Evolutionary conservation across 2,888 invertebrate genomes (phyloP), one percentile per base, ranked within the genome.

Genomic region (Creontiades dilutus): DNA sequence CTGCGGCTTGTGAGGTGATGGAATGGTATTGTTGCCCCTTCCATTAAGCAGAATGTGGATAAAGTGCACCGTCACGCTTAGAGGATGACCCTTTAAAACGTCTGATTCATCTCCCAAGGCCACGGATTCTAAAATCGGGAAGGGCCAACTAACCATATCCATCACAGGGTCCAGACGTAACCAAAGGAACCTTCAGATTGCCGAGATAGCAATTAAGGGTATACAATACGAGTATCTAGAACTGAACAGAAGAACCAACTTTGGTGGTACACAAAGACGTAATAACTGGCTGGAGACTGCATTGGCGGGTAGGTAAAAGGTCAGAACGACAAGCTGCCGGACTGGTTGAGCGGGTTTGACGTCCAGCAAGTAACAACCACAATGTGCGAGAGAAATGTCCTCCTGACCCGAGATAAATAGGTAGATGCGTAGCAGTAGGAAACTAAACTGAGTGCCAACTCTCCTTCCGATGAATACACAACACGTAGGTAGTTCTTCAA

Each of bases 291-390:
- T 7, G 11, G 16, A 52, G 52, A 16, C 52, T 27, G 68, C 23
- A 68, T 68, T 68, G 0, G 68, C 27, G 27, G 23, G 68, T 23
- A 12, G 23, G 23, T 19, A 27, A 52, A 68, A 68, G 68, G 68
- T 23, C 68, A 68, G 23, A 68, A 23, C 23, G 23, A 68, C 23
- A 16, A 61, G 11, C 23, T 7, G 23, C 27, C 13, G 68, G 23
- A 27, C 68, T 68, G 68, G 68, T 68, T 68, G 57, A 57, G 57
- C 57, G 57, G n/a, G 57, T 57, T 57, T 13, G 68, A 68, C 19
- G 61, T 61, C n/a, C n/a, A n/a, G 61, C 61, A 37, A 37, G 37
- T 52, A 52, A 52, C 12, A 7, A 57, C 57, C 16, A 57, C 57
- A 57, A 57, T 57, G n/a, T n/a, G 57, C 57, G 57, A 16, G 16